A percentile compares a stretch with the other conserved stretches of the same genome.
Conservation (phyloP, 2,797 vertebrate species). For the Pristis pectinata region DNA sequence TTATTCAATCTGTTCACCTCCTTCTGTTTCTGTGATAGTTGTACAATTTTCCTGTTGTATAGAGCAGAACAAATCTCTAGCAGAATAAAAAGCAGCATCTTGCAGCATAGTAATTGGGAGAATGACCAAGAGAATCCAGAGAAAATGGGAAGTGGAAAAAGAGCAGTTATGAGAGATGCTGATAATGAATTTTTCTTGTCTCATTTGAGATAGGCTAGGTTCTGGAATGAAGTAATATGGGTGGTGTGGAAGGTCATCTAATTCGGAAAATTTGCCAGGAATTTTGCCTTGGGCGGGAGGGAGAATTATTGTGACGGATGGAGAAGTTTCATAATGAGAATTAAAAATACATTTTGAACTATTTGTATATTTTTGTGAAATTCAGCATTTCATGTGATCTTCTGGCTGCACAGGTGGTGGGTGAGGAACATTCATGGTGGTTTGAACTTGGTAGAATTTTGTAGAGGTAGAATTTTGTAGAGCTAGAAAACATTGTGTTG, state of each 20-base stretch:
- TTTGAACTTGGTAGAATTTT: not conserved
- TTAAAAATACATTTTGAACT: not conserved
- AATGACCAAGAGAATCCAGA: not conserved
- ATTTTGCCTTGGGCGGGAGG: not conserved
- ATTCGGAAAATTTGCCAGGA: not conserved
- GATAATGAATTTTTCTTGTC: not conserved
- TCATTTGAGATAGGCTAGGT: not conserved
- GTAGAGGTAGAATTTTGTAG: not conserved
- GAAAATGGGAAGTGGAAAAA: not conserved
- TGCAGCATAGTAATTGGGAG: not conserved
- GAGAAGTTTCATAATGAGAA: not conserved
- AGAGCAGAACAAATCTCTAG: not conserved
- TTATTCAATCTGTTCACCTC: not conserved
- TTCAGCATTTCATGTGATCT: not conserved
- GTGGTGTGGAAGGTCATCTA: not conserved
- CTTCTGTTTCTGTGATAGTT: not conserved
- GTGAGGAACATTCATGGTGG: not conserved
- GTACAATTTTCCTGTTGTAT: no score
- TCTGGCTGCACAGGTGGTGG: not conserved
- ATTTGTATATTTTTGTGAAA: not conserved
- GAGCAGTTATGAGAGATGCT: not conserved
- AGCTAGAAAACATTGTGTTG: not conserved
- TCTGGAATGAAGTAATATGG: not conserved
- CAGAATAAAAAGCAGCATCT: not conserved
- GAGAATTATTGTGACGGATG: not conserved